Base-by-base conservation (phyloP, 1,140 invertebrate genomes). In the Drosophila kohkoa region DNA sequence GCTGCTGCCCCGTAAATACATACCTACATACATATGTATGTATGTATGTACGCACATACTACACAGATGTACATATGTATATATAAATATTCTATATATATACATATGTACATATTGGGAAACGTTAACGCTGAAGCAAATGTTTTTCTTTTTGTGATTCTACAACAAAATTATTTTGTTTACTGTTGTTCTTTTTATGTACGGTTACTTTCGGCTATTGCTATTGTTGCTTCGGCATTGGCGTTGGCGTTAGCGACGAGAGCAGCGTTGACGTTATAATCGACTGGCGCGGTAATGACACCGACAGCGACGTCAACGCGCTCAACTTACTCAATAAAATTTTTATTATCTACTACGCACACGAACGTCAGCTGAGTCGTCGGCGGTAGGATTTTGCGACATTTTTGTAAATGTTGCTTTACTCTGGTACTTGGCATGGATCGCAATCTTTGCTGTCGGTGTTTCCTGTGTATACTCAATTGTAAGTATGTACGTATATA, bases 291-390 rank as follows among this genome's bases (percentile, higher is more conserved):
- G 11, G 11, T 7, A 30, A 45, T 38, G 55, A 3, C 59, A 30
- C 28, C 45, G 43, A 59, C 73, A 55, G 46, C 74, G 11, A 13
- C 60, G 58, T 58, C 70, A 65, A 66, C 62, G 77, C 80, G 77
- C 83, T 83, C 74, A 83, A 90, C 90, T 91, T 91, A 91, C 90
- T 91, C 90, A 91, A 91, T 91, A 91, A 85, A 87, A 91, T 77
- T 90, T 91, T 90, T 91, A 91, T 91, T 91, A 91, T 91, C 85
- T 91, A 91, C 80, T 88, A 73, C 69, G 68, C 70, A 79, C 45
- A 78, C 79, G 82, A 73, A 73, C 65, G 69, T 63, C 59, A 41
- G 62, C 55, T 16, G 59, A 10, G 45, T 30, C 46, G 48, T 45
- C 48, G 75, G 46, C 15, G 30, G 38, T 78, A 71, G 54, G 49